phyloP scores from a whole-genome alignment of 2,113 vertebrate species.

The Chloropsis hardwickii region DNA sequence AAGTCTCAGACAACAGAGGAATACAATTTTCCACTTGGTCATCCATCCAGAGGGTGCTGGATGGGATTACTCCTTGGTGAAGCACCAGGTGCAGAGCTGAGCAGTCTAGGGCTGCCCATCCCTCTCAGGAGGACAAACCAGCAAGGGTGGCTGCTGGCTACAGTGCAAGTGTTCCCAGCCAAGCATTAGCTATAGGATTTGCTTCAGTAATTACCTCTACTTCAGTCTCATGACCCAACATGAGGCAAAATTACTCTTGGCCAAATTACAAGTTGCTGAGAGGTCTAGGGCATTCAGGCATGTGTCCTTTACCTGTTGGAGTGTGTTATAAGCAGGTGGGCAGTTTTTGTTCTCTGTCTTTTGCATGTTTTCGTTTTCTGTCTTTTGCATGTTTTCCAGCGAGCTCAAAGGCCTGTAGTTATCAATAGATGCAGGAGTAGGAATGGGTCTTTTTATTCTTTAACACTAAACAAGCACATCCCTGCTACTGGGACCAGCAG shows the following conservation, averaged over 20 bases:
- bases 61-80: neutral
- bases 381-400: neutral
- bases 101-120: neutral
- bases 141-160: neutral
- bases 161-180: neutral
- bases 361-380: neutral
- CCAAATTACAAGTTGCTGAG: constrained; percentile 15
- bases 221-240: constrained; percentile 51
- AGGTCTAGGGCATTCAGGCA: constrained; percentile 7
- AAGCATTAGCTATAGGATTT: constrained; percentile 29
- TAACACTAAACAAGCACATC: neutral
- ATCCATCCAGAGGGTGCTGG: neutral
- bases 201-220: constrained; percentile 48
- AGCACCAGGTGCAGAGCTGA: neutral
- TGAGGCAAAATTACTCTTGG: constrained; percentile 24
- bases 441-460: neutral
- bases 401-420: neutral
- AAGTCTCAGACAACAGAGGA: neutral
- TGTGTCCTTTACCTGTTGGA: constrained; percentile 32
- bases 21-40: constrained; percentile 8
- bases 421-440: neutral
- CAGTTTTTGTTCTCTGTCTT: neutral
- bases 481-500: neutral
- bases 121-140: neutral
- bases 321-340: neutral